A percentile compares a stretch with the other conserved stretches of the same genome.
Evolutionary conservation across 2,797 vertebrate species (phyloP).

Genomic region (Spinibarbus caldwelli): DNA sequence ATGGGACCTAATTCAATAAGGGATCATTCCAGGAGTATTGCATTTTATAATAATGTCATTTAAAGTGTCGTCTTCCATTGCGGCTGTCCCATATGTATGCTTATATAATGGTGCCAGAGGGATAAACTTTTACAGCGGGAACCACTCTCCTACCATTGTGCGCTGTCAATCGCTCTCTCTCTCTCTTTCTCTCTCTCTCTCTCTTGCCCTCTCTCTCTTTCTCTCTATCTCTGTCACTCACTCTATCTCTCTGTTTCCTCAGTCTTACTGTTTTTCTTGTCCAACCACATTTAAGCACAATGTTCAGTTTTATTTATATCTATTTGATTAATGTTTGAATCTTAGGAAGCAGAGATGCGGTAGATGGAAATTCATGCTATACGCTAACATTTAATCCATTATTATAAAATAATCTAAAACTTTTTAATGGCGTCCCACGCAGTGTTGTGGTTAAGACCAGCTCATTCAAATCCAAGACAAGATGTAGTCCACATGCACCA

Average conservation of each 20-base stretch:
- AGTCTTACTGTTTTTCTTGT: constrained; percentile 46
- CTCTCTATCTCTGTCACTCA: constrained; percentile 36
- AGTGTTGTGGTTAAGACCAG: not conserved
- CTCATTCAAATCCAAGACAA: not conserved
- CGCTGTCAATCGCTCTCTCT: constrained; percentile 47
- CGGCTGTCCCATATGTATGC: constrained; percentile 99
- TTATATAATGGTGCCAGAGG: constrained; percentile 97
- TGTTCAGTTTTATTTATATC: constrained; percentile 51
- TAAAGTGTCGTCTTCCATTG: constrained; percentile 99
- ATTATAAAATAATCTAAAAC: constrained; percentile 52
- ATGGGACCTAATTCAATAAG: constrained; percentile 99
- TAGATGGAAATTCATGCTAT: constrained; percentile 50
- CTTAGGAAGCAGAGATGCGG: constrained; percentile 50
- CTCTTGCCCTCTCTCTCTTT: constrained; percentile 63
- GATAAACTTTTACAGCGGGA: constrained; percentile 94
- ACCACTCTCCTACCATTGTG: constrained; percentile 62
- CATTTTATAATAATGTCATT: constrained; percentile 99
- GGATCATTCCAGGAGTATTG: constrained; percentile 99
- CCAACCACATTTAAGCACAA: constrained; percentile 63
- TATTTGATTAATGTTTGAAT: constrained; percentile 50
- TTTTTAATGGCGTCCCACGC: constrained; percentile 29
- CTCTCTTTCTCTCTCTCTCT: constrained; percentile 57
- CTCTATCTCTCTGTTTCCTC: constrained; percentile 13
- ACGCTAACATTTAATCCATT: constrained; percentile 58
- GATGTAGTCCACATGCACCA: not conserved